Base-by-base conservation (phyloP, 2,797 vertebrate species). In the Pseudocheirus occidentalis region DNA sequence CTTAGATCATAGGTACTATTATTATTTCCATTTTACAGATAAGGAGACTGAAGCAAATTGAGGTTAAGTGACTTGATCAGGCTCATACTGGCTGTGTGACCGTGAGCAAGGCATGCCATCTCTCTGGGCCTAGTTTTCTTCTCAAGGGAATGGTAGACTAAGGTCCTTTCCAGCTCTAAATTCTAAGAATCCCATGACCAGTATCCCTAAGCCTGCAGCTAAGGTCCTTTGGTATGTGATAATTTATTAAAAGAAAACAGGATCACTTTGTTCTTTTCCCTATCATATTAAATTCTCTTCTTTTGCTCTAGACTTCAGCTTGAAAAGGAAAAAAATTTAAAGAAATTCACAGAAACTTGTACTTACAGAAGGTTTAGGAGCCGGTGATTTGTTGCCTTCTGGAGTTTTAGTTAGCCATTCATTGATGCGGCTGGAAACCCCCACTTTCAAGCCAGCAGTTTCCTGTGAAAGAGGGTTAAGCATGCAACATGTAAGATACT, bases 331-430 rank as follows among this genome's bases (percentile, higher is more conserved):
- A 91, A 91, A 94, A 53, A 52, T 54, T 34, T 94, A 7, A 81
- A 58, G 50, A 97, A 94, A 94, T 55, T 55, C 90, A 93, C n/a
- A 57, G 95, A 55, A 57, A 91, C 91, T 40, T 6, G 94, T 54
- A 99, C 99, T 99, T 98, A 99, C 99, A 96, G 99, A 98, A 97
- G 99, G 99, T 97, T 99, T 99, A 97, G 99, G 99, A 98, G 99
- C 99, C 29, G 99, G 97, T 0, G 98, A 98, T 98, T 99, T 99
- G 98, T 99, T 99, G 94, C 99, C 98, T 96, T 99, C 99, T 1
- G 99, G 99, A 97, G 99, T 99, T 99, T 99, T 99, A 96, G 99
- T 99, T 98, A 99, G 98, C 99, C 99, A 99, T 98, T 99, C 99
- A 0, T 99, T 99, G 99, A 99, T 99, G 98, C 99, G 99, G 98